These are phyloP conservation scores for Fistularia tabacaria DNA, from an alignment of 2,797 vertebrate genomes.

Conservation along the genomic window DNA sequence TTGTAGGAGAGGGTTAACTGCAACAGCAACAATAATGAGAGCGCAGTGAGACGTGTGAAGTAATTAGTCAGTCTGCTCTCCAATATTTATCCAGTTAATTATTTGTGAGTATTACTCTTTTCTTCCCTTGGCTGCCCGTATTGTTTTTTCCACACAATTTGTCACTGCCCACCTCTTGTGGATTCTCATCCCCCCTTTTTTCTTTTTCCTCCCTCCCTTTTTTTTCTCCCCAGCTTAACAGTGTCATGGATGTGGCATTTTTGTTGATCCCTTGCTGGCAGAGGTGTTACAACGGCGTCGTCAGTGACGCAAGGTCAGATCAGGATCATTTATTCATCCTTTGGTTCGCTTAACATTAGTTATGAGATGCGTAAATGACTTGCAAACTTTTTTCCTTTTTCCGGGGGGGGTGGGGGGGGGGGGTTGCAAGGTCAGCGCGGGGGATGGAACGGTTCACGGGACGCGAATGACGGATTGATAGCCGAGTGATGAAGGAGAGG, in stretches of 20 bases:
- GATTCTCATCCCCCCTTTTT: constrained; percentile 56
- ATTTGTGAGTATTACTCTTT: constrained; percentile 83
- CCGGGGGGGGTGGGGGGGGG: too few relatives aligned
- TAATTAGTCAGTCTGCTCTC: constrained; percentile 81
- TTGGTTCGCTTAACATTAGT: constrained; percentile 55
- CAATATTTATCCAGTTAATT: constrained; percentile 85
- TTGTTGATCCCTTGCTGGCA: constrained; percentile 65
- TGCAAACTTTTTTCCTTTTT: constrained; percentile 51
- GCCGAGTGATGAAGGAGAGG: constrained; percentile 17
- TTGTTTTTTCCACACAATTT: constrained; percentile 81
- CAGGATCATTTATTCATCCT: constrained; percentile 72
- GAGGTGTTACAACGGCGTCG: constrained; percentile 70
- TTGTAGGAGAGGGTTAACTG: constrained; percentile 68
- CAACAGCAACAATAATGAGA: constrained; percentile 77
- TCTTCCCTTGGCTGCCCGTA: constrained; percentile 77
- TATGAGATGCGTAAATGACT: constrained; percentile 64
- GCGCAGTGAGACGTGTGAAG: constrained; percentile 79
- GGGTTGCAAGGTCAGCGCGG: constrained; percentile 44
- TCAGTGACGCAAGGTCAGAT: constrained; percentile 67
- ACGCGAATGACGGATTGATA: constrained; percentile 27
- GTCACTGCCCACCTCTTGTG: constrained; percentile 76
- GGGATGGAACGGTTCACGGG: constrained; percentile 23
- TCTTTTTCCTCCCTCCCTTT: constrained; percentile 6
- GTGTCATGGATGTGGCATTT: constrained; percentile 59
- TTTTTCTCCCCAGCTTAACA: constrained; percentile 20